phyloP scores from a whole-genome alignment of 2,113 vertebrate genomes.

The Alectura lathami region DNA sequence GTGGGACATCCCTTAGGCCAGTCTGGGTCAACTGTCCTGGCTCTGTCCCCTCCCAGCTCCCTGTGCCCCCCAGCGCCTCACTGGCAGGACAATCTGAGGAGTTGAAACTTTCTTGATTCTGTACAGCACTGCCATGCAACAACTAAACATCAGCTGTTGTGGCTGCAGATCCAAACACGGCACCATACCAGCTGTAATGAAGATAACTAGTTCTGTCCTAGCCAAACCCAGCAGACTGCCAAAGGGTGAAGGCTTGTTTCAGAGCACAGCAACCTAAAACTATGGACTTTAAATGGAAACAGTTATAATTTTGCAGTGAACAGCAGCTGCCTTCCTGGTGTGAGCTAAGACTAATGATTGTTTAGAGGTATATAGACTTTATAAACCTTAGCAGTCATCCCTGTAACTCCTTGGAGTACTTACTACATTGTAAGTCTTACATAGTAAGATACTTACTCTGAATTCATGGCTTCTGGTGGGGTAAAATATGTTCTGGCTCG shows the following conservation, averaged over 20 bases:
- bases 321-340: background rate
- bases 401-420: background rate
- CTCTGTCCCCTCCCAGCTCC: background rate
- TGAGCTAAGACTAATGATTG: background rate
- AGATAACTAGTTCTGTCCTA: background rate
- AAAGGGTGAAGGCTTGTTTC: background rate
- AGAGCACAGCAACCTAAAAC: background rate
- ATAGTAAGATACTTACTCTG: too few species aligned
- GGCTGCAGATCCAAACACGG: background rate
- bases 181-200: background rate
- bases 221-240: background rate
- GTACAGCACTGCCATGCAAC: background rate
- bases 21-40: too few species aligned
- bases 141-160: background rate
- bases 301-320: background rate
- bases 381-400: background rate
- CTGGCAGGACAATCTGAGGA: background rate
- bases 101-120: background rate
- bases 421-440: too few species aligned
- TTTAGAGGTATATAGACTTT: background rate
- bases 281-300: background rate
- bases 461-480: background rate
- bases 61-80: too few species aligned
- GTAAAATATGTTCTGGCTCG: background rate
- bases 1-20: too few species aligned